phyloP scores from a whole-genome alignment of 2,888 invertebrate genomes.

The Dryococelus australis region DNA sequence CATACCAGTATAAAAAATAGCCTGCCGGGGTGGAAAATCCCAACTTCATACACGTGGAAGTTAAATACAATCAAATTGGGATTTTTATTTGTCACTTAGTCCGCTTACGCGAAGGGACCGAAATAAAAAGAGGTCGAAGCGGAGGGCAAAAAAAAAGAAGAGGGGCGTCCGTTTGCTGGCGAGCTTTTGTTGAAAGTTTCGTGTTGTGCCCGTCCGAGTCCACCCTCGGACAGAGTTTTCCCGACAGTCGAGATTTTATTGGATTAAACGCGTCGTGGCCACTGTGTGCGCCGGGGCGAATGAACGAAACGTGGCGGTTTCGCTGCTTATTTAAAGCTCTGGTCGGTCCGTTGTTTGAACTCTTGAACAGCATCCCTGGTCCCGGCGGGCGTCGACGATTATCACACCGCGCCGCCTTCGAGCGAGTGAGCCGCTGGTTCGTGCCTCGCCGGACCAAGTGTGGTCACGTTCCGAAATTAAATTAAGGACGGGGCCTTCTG shows the following conservation, averaged over 20 bases:
- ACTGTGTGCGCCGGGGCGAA: too few relatives aligned
- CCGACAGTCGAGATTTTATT: neutral
- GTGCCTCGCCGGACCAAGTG: too few relatives aligned
- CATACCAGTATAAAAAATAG: neutral
- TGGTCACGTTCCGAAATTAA: too few relatives aligned
- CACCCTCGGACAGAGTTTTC: neutral
- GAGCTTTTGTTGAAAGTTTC: neutral
- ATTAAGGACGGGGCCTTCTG: too few relatives aligned
- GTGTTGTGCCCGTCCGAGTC: neutral
- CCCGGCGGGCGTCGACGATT: too few relatives aligned
- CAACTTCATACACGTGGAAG: neutral
- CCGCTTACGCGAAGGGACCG: conserved; percentile 32
- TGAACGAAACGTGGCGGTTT: too few relatives aligned
- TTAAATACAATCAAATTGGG: conserved; percentile 42
- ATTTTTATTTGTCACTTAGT: conserved; percentile 38
- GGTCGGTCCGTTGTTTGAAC: too few relatives aligned
- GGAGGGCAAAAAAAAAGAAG: neutral
- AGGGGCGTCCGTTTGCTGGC: neutral
- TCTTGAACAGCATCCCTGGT: too few relatives aligned
- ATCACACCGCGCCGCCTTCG: too few relatives aligned
- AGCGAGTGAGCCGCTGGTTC: too few relatives aligned
- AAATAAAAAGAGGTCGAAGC: neutral
- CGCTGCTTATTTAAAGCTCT: too few relatives aligned
- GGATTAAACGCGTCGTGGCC: neutral
- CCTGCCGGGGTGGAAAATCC: neutral